A percentile compares a stretch with the other conserved stretches of the same genome.
Evolutionary conservation across 2,113 vertebrate genomes (phyloP).

Genomic region (Trichomycterus rosablanca): DNA sequence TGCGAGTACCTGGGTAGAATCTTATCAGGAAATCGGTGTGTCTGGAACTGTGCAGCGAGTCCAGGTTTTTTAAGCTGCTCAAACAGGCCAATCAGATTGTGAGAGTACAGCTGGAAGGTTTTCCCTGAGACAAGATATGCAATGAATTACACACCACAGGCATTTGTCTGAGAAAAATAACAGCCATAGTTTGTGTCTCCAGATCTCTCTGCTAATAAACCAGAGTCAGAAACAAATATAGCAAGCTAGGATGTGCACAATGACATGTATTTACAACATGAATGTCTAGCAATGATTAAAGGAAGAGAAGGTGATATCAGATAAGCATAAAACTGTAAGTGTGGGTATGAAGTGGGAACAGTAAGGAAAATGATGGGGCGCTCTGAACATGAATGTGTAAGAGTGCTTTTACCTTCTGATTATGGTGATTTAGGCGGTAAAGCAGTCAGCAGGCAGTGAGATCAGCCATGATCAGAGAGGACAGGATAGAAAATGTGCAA

Average conservation of each 20-base stretch:
- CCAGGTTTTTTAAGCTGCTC: conserved; percentile 97
- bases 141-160: not conserved
- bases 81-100: conserved; percentile 95
- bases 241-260: conserved; percentile 20
- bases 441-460: conserved; percentile 40
- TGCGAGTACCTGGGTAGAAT: conserved; percentile 90
- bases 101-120: conserved; percentile 95
- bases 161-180: conserved; percentile 2
- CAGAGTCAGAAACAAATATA: conserved; percentile 23
- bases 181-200: not conserved
- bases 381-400: conserved; percentile 49
- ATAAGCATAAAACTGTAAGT: conserved; percentile 13
- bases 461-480: conserved; percentile 39
- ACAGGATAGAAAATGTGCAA: conserved; percentile 44
- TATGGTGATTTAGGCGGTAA: conserved; percentile 66
- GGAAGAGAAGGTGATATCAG: not conserved
- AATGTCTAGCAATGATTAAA: conserved; percentile 1
- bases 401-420: conserved; percentile 88
- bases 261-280: conserved; percentile 22
- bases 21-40: conserved; percentile 91
- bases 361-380: conserved; percentile 14
- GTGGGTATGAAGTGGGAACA: not conserved
- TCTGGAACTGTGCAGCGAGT: conserved; percentile 92
- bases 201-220: too few relatives aligned
- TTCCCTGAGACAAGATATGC: conserved; percentile 73